phyloP scores from a whole-genome alignment of 2,888 invertebrate species.

The Phrixothrix hirtus region DNA sequence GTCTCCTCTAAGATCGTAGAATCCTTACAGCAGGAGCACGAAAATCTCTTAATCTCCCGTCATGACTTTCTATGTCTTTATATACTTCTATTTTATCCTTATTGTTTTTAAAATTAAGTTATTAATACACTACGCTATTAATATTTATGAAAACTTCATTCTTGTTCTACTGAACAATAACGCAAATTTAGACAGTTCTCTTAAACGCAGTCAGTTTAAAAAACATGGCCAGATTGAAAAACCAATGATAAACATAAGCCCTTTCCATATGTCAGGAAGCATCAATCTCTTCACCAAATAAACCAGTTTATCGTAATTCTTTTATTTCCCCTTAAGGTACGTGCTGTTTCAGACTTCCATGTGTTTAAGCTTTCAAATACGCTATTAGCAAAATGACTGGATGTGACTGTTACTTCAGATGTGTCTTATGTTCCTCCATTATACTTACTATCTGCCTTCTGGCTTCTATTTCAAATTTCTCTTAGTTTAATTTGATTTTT shows the following conservation, averaged over 20 bases:
- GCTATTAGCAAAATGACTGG: neutral
- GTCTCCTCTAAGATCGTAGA: slow-evolving; percentile 8
- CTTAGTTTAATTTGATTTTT: too few relatives aligned
- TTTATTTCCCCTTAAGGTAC: neutral
- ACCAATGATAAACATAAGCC: too few relatives aligned
- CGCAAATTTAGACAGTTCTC: too few relatives aligned
- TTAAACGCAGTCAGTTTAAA: too few relatives aligned
- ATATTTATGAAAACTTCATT: too few relatives aligned
- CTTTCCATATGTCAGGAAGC: too few relatives aligned
- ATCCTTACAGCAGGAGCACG: slow-evolving; percentile 3
- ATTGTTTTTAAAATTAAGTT: neutral
- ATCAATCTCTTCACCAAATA: too few relatives aligned
- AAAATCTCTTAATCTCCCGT: slow-evolving; percentile 9
- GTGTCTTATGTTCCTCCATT: neutral
- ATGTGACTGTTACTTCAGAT: neutral
- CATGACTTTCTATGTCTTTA: neutral
- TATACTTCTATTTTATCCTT: neutral
- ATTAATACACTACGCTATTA: too few relatives aligned
- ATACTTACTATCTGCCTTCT: neutral
- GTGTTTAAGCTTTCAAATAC: neutral
- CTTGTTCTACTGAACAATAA: too few relatives aligned
- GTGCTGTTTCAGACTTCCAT: neutral
- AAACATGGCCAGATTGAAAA: too few relatives aligned
- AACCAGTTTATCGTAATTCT: neutral
- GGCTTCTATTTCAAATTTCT: too few relatives aligned